These are phyloP conservation scores for Plecotus auritus DNA, from an alignment of 2,113 vertebrate species.

Conservation along the genomic window DNA sequence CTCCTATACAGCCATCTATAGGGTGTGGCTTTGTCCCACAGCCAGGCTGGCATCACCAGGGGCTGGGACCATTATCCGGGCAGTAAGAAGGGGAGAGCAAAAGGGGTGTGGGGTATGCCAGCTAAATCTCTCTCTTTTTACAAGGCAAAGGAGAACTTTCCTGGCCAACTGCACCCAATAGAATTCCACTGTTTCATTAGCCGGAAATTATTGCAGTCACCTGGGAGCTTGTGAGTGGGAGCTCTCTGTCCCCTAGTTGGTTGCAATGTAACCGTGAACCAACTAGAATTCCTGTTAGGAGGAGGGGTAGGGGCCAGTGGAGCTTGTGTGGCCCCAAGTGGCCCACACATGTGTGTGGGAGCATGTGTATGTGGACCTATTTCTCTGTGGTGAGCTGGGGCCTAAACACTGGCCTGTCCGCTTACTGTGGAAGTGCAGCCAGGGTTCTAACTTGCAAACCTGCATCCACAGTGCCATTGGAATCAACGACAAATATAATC, in stretches of 20 bases:
- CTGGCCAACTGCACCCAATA: fast-evolving
- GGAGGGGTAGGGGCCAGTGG: not conserved
- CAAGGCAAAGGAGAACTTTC: not conserved
- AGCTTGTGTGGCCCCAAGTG: fast-evolving
- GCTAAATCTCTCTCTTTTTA: not conserved
- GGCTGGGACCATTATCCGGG: not conserved
- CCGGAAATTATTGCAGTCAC: fast-evolving
- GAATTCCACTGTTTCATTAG: not conserved
- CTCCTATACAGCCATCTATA: fast-evolving
- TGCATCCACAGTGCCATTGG: fast-evolving
- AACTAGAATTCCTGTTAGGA: fast-evolving
- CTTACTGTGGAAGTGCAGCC: not conserved
- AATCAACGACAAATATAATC: fast-evolving
- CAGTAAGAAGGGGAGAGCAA: too few relatives aligned
- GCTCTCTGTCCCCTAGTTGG: fast-evolving
- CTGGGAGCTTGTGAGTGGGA: not conserved
- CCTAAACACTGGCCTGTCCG: not conserved
- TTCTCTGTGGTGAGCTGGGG: not conserved
- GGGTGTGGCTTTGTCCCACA: not conserved
- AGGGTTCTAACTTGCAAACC: fast-evolving
- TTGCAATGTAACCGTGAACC: too few relatives aligned
- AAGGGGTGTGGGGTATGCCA: too few relatives aligned
- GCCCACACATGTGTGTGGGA: fast-evolving
- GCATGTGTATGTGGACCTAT: fast-evolving
- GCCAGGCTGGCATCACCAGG: too few relatives aligned